Evolutionary conservation across 2,888 invertebrate species (phyloP).

Genomic region (Anorthoa munda): DNA sequence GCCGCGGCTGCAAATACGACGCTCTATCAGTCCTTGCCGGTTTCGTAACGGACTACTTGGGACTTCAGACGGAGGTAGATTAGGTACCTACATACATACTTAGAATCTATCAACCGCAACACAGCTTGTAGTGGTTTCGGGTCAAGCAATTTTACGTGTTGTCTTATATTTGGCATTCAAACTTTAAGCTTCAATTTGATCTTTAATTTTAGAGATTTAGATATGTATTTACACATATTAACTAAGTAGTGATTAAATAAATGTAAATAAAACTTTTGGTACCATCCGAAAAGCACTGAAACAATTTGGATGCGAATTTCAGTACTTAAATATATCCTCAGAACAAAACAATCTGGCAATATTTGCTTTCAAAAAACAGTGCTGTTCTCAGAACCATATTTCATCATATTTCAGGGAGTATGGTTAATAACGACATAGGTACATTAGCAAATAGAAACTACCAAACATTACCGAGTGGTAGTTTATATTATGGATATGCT

Average conservation of each 20-base stretch:
- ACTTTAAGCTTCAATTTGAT: too few species aligned
- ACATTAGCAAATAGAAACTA: not conserved
- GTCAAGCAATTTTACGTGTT: not conserved
- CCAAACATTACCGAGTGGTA: not conserved
- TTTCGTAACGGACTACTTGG: conserved; percentile 26
- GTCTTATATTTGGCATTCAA: too few species aligned
- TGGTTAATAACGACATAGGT: not conserved
- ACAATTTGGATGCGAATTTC: not conserved
- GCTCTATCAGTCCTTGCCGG: conserved; percentile 26
- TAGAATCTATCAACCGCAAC: not conserved
- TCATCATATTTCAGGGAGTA: not conserved
- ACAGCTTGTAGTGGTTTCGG: not conserved
- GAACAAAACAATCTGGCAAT: not conserved
- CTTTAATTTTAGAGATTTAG: too few species aligned
- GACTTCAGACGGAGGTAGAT: conserved; percentile 10
- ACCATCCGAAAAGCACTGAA: not conserved
- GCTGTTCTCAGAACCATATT: too few species aligned
- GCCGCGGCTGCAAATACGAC: conserved; percentile 30
- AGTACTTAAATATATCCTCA: not conserved
- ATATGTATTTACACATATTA: too few species aligned
- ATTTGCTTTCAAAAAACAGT: not conserved
- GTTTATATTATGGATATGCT: not conserved
- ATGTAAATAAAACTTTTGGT: too few species aligned
- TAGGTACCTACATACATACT: not conserved
- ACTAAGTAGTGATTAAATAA: too few species aligned